Evolutionary conservation across 1,140 invertebrate genomes (phyloP).

Genomic region (Pseudomyrmex gracilis): DNA sequence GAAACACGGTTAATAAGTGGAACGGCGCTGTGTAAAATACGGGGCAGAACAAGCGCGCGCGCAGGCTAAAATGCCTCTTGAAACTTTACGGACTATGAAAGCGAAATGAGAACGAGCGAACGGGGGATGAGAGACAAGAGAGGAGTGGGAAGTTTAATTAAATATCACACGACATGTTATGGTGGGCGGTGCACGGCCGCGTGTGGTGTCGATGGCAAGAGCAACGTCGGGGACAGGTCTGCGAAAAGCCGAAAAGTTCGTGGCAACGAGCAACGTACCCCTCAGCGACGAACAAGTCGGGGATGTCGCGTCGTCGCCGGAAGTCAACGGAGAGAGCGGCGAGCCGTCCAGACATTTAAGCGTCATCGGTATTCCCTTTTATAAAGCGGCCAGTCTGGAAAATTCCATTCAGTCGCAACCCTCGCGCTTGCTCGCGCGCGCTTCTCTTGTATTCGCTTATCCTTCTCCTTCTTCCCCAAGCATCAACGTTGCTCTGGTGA

Average conservation of each 20-base stretch:
- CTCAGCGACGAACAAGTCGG: not conserved
- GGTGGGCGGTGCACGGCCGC: slow-evolving; percentile 46
- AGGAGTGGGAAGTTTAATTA: slow-evolving; percentile 78
- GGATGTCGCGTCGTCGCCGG: slow-evolving; percentile 31
- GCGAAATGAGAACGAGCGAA: slow-evolving; percentile 56
- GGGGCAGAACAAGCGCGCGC: slow-evolving; percentile 26
- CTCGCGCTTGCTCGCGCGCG: slow-evolving; percentile 5
- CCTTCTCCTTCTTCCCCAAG: not conserved
- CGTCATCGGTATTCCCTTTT: slow-evolving; percentile 61
- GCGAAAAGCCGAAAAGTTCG: slow-evolving; percentile 68
- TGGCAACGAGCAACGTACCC: slow-evolving; percentile 64
- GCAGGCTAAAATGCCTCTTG: slow-evolving; percentile 74
- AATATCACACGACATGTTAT: slow-evolving; percentile 81
- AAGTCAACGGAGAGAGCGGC: slow-evolving; percentile 56
- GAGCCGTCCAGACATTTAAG: slow-evolving; percentile 63
- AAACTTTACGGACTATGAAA: slow-evolving; percentile 78
- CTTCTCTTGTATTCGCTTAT: slow-evolving; percentile 23
- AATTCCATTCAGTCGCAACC: slow-evolving; percentile 43
- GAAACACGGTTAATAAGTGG: slow-evolving; percentile 77
- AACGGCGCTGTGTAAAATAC: slow-evolving; percentile 40
- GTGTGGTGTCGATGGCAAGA: slow-evolving; percentile 68
- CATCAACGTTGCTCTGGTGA: slow-evolving; percentile 50
- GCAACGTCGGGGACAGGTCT: slow-evolving; percentile 66
- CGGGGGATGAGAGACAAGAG: not conserved
- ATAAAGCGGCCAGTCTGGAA: slow-evolving; percentile 45